Evolutionary conservation across 37 sponge, comb jelly and placozoan species (phyloP).

Genomic region (Dysidea cf. avara): DNA sequence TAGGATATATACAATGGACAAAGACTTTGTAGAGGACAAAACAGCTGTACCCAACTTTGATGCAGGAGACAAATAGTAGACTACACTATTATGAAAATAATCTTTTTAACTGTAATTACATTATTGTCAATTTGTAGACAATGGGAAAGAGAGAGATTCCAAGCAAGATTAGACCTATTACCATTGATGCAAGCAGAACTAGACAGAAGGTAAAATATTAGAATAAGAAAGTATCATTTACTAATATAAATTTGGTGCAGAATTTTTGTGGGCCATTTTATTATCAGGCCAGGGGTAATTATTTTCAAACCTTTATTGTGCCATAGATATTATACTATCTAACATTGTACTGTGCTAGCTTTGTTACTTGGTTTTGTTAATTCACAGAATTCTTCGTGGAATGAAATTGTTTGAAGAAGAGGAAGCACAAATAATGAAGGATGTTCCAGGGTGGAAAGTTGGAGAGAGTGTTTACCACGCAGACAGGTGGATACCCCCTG

Average conservation of each 20-base stretch:
- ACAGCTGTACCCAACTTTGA: too few relatives aligned
- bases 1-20: too few relatives aligned
- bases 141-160: constrained; percentile 52
- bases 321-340: background rate
- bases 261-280: background rate
- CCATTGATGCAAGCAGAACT: constrained; percentile 90
- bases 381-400: constrained; percentile 54
- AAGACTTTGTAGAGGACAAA: too few relatives aligned
- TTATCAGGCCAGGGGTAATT: background rate
- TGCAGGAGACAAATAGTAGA: too few relatives aligned
- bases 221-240: background rate
- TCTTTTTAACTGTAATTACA: too few relatives aligned
- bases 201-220: constrained; percentile 73
- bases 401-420: constrained; percentile 74
- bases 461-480: constrained; percentile 88
- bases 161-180: constrained; percentile 69
- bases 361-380: background rate
- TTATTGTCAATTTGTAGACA: too few relatives aligned
- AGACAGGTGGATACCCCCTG: constrained; percentile 82
- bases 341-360: background rate
- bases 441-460: constrained; percentile 81
- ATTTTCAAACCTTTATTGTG: background rate
- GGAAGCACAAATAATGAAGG: constrained; percentile 81
- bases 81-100: too few relatives aligned
- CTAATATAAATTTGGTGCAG: background rate